A percentile compares a stretch with the other conserved stretches of the same genome.
These are phyloP conservation scores for Oithona nana DNA, from an alignment of 2,888 invertebrate species.

Conservation along the genomic window DNA sequence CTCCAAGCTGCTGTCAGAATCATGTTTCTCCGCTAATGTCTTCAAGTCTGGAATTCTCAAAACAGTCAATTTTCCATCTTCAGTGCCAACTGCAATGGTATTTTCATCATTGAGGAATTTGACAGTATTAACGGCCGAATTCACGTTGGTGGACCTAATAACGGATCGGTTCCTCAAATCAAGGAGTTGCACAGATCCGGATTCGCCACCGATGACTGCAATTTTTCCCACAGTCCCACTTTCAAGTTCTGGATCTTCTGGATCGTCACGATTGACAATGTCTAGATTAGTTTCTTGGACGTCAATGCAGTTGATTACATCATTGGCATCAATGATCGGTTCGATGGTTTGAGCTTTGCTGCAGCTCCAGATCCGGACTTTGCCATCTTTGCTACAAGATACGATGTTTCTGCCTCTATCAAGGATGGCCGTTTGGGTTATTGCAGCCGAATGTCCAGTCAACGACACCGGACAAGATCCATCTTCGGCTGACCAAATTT, in stretches of 20 bases:
- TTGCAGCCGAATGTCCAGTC: conserved; percentile 42
- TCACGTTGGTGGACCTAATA: conserved; percentile 26
- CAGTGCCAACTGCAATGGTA: background rate
- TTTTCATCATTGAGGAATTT: background rate
- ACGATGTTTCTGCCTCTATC: conserved; percentile 48
- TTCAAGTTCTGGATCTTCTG: background rate
- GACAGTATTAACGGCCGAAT: background rate
- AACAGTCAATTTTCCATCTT: background rate
- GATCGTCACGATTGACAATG: background rate
- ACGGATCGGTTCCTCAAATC: conserved; percentile 27
- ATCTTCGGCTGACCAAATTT: conserved; percentile 48
- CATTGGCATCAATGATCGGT: background rate
- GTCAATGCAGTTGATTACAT: background rate
- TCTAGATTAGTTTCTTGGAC: background rate
- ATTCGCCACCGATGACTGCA: background rate
- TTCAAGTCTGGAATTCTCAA: background rate
- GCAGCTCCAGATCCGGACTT: background rate
- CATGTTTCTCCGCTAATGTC: conserved; percentile 25
- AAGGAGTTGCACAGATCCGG: background rate
- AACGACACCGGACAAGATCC: conserved; percentile 46
- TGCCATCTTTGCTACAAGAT: conserved; percentile 37
- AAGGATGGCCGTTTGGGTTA: conserved; percentile 41
- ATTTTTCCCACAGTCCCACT: background rate
- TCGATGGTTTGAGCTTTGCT: background rate
- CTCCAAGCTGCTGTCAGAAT: conserved; percentile 39